These are phyloP conservation scores for Chaetodon trifasciatus DNA, from an alignment of 2,797 vertebrate species.

Conservation along the genomic window DNA sequence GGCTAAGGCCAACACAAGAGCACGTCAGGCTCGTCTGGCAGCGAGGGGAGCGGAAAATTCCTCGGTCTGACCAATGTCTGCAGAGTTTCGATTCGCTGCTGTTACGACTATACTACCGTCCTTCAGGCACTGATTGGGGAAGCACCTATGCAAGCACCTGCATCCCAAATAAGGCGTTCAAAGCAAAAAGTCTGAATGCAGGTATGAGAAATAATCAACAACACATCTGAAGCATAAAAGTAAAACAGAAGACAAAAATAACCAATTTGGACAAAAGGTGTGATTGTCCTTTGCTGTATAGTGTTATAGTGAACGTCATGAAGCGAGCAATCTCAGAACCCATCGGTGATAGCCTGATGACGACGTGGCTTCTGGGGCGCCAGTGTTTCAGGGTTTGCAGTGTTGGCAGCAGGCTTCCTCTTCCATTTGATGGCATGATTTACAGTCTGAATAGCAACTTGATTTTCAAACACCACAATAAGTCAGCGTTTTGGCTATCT, in stretches of 20 bases:
- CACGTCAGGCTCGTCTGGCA: not conserved
- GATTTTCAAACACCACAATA: too few relatives aligned
- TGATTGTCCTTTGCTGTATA: slow-evolving; percentile 36
- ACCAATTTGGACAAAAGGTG: slow-evolving; percentile 12
- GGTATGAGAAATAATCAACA: slow-evolving; percentile 29
- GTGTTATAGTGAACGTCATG: not conserved
- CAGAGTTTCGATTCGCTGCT: slow-evolving; percentile 5
- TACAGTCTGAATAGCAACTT: too few relatives aligned
- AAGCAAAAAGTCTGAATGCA: slow-evolving; percentile 47
- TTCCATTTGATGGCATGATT: too few relatives aligned
- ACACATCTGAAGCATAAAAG: slow-evolving; percentile 22
- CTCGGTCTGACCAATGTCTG: not conserved
- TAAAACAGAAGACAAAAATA: slow-evolving; percentile 7
- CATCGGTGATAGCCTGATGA: too few relatives aligned
- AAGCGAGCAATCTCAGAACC: too few relatives aligned
- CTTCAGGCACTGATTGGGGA: slow-evolving; percentile 77
- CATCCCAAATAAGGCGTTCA: slow-evolving; percentile 77
- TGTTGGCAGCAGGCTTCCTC: too few relatives aligned
- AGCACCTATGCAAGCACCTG: slow-evolving; percentile 66
- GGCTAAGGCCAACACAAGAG: not conserved
- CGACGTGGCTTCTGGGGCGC: too few relatives aligned
- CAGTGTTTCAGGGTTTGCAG: too few relatives aligned
- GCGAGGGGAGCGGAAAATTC: slow-evolving; percentile 25
- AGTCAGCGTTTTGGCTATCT: too few relatives aligned
- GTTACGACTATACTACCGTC: slow-evolving; percentile 36